phyloP scores from a whole-genome alignment of 2,888 invertebrate genomes.

The Pachliopta kotzebuea region DNA sequence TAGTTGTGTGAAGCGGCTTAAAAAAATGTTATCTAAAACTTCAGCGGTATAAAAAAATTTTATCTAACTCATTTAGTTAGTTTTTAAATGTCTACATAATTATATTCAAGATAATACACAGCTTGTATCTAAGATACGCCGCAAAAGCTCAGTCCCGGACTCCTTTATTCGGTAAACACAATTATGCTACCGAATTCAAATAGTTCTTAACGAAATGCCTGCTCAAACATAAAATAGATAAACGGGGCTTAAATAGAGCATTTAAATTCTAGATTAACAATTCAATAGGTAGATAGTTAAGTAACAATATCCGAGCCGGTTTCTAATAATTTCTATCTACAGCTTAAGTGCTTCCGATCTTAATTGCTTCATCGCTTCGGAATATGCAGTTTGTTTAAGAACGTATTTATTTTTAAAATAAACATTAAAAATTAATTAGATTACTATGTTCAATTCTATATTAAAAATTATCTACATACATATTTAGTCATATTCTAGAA shows the following conservation, averaged over 20 bases:
- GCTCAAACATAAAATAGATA: conserved; percentile 59
- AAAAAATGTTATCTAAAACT: too few relatives aligned
- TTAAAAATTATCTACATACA: too few relatives aligned
- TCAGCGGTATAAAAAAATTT: too few relatives aligned
- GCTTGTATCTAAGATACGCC: too few relatives aligned
- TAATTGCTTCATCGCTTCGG: conserved; percentile 57
- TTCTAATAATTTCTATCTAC: conserved; percentile 52
- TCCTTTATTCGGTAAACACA: conserved; percentile 30
- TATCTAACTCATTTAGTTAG: too few relatives aligned
- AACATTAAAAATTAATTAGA: too few relatives aligned
- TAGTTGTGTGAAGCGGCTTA: too few relatives aligned
- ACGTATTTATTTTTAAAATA: too few relatives aligned
- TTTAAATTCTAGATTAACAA: conserved; percentile 49
- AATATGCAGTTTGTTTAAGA: conserved; percentile 39
- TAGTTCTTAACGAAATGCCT: conserved; percentile 49
- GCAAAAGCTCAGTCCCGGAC: conserved; percentile 18
- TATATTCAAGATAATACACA: too few relatives aligned
- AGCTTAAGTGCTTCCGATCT: conserved; percentile 55
- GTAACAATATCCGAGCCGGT: conserved; percentile 55
- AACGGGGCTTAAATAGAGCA: conserved; percentile 48
- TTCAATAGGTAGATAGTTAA: conserved; percentile 43
- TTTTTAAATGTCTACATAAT: too few relatives aligned
- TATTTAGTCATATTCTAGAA: too few relatives aligned
- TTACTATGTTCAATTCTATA: too few relatives aligned
- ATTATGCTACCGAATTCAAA: conserved; percentile 36